Evolutionary conservation across 2,113 vertebrate species (phyloP), one percentile per base, ranked within the genome.

Genomic region (Tetrao urogallus): DNA sequence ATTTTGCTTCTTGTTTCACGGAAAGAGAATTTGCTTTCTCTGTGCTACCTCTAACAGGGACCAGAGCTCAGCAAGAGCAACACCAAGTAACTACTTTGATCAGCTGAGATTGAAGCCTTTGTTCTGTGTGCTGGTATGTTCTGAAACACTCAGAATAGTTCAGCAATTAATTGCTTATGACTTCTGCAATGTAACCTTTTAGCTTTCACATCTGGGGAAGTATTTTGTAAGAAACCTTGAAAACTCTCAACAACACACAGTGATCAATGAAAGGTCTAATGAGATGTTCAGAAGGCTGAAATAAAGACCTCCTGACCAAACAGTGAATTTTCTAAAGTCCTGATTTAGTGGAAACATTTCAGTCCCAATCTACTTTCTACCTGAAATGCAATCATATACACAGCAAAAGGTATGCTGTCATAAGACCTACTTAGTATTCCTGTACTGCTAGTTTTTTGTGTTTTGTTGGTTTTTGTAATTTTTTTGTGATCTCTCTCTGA

Each of bases 151-250:
- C 57, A 75, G 58, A 97, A 77, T 71, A 93, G 86, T 94, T 89
- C 25, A 54, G 84, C 87, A 96, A 90, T 96, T 93, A 94, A 70
- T 63, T 92, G 82, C 71, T 92, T 88, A 80, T 56, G 84, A 89
- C 34, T 95, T 94, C 86, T 90, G 32, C 93, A 92, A 13, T 52
- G 45, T 45, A 94, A 77, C 74, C 76, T 97, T 86, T 66, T 94
- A 48, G 74, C 64, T 96, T 91, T 92, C 50, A 75, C 90, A 97
- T 93, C 66, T 40, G 45, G 74, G 66, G 57, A 84, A 58, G 89
- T 11, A 71, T 94, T 90, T 60, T 84, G 20, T 57, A 78, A 65
- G 79, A 92, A 94, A 83, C n/a, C 57, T 56, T 30, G n/a, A 86
- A 76, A 85, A 32, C 83, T 79, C 86, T 93, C 63, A 43, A 56